Base-by-base conservation (phyloP, 2,888 invertebrate genomes). In the Euclidia mi region DNA sequence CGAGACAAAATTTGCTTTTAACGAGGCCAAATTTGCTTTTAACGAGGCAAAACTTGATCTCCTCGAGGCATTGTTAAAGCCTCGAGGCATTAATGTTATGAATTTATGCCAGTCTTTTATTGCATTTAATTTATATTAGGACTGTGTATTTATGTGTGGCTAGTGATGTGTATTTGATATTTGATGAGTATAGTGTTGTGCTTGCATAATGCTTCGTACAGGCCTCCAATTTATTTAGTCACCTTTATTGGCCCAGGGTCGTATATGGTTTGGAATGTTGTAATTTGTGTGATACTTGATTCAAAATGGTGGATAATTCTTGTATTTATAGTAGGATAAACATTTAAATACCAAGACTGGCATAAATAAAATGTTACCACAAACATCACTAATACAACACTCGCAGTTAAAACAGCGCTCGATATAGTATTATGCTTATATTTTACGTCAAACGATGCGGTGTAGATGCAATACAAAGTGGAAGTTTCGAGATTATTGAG, bases 121-220 rank as follows among this genome's bases (percentile, higher is more conserved):
- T 52, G 63, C 55, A 60, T 74, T 74, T 63, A 59, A 47, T 63
- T 64, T n/a, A n/a, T n/a, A n/a, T n/a, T n/a, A n/a, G n/a, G n/a
- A n/a, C n/a, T n/a, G n/a, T n/a, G n/a, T n/a, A n/a, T n/a, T n/a
- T n/a, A n/a, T n/a, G n/a, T n/a, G n/a, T n/a, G n/a, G n/a, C n/a
- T n/a, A n/a, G n/a, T n/a, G n/a, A n/a, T n/a, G n/a, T n/a, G n/a
- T n/a, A n/a, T n/a, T n/a, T n/a, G n/a, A n/a, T n/a, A n/a, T n/a
- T n/a, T n/a, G n/a, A n/a, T n/a, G n/a, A n/a, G n/a, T n/a, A n/a
- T n/a, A n/a, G n/a, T n/a, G n/a, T n/a, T n/a, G n/a, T n/a, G n/a
- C n/a, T n/a, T n/a, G n/a, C n/a, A n/a, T n/a, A n/a, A n/a, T n/a
- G n/a, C n/a, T n/a, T n/a, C n/a, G n/a, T n/a, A n/a, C n/a, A n/a